phyloP scores from a whole-genome alignment of 2,888 invertebrate species.

The Halocaridina rubra region DNA sequence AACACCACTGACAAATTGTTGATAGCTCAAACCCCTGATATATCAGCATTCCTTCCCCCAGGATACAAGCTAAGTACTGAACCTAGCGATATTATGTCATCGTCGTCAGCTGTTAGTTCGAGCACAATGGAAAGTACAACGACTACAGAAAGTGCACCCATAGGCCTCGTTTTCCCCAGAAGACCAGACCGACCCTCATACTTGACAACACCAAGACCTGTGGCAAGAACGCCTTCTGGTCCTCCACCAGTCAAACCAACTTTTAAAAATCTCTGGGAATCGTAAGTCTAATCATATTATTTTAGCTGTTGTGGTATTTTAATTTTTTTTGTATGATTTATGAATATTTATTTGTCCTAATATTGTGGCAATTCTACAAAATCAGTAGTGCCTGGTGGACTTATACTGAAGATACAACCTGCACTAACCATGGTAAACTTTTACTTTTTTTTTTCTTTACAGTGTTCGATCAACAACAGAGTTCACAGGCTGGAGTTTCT shows the following conservation, averaged over 20 bases:
- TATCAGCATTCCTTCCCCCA: conserved; percentile 38
- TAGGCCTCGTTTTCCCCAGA: conserved; percentile 53
- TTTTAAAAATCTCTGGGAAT: conserved; percentile 50
- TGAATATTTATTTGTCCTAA: no score
- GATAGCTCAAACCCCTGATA: conserved; percentile 11
- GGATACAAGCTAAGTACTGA: conserved; percentile 20
- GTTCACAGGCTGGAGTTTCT: conserved; percentile 44
- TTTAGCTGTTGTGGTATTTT: no score
- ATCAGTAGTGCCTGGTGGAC: no score
- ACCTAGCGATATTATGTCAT: background rate
- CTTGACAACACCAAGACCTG: conserved; percentile 27
- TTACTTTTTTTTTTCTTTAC: background rate
- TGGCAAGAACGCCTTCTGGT: conserved; percentile 25
- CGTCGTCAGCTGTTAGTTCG: background rate
- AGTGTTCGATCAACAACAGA: conserved; percentile 37
- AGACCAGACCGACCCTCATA: conserved; percentile 32
- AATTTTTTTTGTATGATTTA: no score
- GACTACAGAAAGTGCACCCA: conserved; percentile 28
- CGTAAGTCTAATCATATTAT: conserved; percentile 28
- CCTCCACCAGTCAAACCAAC: conserved; percentile 46
- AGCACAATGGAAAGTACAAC: conserved; percentile 21
- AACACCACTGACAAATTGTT: background rate
- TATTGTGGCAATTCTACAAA: no score
- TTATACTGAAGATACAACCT: no score
- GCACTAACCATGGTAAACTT: no score